These are phyloP conservation scores for Cybosia mesomella DNA, from an alignment of 2,888 invertebrate species.

Conservation along the genomic window DNA sequence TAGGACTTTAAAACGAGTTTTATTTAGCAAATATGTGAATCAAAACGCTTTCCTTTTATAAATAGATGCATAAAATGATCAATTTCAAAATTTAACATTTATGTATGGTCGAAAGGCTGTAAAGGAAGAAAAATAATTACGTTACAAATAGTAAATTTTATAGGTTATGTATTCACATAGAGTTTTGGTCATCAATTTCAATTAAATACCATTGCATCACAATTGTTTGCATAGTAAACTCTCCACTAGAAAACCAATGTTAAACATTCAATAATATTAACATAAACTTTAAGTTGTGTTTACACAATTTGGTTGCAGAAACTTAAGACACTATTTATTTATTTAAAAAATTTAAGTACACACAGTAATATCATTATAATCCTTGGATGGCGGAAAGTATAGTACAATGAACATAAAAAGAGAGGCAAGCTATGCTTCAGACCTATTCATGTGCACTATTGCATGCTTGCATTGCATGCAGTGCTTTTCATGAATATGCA, in stretches of 20 bases:
- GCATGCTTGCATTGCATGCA: too few species aligned
- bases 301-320: neutral
- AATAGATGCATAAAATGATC: neutral
- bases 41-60: neutral
- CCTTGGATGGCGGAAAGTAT: too few species aligned
- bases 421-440: neutral
- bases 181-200: neutral
- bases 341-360: neutral
- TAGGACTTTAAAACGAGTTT: slow-evolving; percentile 44
- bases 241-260: neutral
- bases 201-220: neutral
- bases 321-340: neutral
- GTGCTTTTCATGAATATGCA: too few species aligned
- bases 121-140: neutral
- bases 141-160: neutral
- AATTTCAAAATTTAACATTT: neutral
- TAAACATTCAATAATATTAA: neutral
- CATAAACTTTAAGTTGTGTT: slow-evolving; percentile 1
- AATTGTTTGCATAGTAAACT: too few species aligned
- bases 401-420: neutral
- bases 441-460: neutral
- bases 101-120: neutral
- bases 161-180: slow-evolving; percentile 4
- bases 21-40: neutral
- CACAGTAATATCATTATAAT: too few species aligned